Evolutionary conservation across 2,888 invertebrate species (phyloP).

Genomic region (Cenopis cana): DNA sequence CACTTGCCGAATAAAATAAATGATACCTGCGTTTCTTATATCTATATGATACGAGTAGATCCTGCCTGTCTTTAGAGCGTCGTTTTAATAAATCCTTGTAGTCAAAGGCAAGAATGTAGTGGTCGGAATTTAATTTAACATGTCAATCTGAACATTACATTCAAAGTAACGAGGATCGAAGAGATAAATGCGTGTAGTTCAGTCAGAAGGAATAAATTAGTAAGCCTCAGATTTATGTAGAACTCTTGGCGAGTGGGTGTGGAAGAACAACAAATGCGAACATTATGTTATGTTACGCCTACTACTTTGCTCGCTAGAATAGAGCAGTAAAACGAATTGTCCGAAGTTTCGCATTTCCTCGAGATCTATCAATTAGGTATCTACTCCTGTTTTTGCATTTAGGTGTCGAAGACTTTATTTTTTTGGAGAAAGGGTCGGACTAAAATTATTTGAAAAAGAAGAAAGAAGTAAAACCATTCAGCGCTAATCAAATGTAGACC

Average conservation of each 20-base stretch:
- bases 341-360: constrained; percentile 4
- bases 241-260: constrained; percentile 38
- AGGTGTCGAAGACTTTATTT: neutral
- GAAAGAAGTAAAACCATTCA: too few species aligned
- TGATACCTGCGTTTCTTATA: too few species aligned
- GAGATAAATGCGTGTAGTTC: constrained; percentile 33
- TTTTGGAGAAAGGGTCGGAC: too few species aligned
- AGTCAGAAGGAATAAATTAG: constrained; percentile 38
- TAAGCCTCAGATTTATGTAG: constrained; percentile 40
- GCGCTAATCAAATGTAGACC: too few species aligned
- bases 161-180: constrained; percentile 26
- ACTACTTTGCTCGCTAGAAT: constrained; percentile 34
- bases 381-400: neutral
- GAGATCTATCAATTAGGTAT: constrained; percentile 13
- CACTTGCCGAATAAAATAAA: constrained; percentile 13
- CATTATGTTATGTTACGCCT: constrained; percentile 34
- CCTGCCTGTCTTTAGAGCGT: neutral
- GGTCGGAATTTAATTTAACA: constrained; percentile 7
- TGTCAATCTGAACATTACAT: constrained; percentile 13
- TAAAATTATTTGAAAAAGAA: too few species aligned
- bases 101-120: constrained; percentile 11
- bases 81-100: neutral
- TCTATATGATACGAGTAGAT: too few species aligned
- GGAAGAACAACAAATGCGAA: constrained; percentile 40
- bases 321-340: constrained; percentile 27